Percentiles rank a stretch among this genome's conserved stretches.
These are phyloP conservation scores for Channa argus DNA, from an alignment of 2,113 vertebrate species.

Conservation along the genomic window DNA sequence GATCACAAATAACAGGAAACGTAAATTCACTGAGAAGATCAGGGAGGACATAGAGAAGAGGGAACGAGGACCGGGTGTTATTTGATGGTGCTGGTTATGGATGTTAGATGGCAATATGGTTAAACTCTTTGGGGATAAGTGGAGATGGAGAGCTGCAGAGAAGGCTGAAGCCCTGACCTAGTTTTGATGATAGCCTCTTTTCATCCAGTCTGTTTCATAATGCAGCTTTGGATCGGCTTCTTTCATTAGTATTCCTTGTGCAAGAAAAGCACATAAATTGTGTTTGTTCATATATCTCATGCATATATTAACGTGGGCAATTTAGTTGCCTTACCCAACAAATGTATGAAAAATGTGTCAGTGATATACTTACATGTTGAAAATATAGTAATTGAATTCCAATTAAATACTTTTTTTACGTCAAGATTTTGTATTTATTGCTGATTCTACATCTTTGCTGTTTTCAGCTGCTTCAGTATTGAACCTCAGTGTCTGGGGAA, in stretches of 20 bases:
- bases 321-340: too few species aligned
- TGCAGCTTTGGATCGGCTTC: not conserved
- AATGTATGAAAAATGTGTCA: too few species aligned
- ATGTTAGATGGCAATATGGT: not conserved
- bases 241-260: not conserved
- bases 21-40: slow-evolving; percentile 31
- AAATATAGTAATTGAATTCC: too few species aligned
- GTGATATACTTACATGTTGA: too few species aligned
- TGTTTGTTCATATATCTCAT: not conserved
- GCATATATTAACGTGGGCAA: too few species aligned
- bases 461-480: too few species aligned
- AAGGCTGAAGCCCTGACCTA: not conserved
- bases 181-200: not conserved
- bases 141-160: not conserved
- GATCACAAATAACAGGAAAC: slow-evolving; percentile 47
- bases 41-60: slow-evolving; percentile 4
- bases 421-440: too few species aligned
- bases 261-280: not conserved
- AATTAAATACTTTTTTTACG: too few species aligned
- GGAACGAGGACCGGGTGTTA: not conserved
- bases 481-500: too few species aligned
- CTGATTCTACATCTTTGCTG: too few species aligned
- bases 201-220: not conserved
- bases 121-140: not conserved
- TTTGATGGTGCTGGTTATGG: not conserved